Base-by-base conservation (phyloP, 2,113 vertebrate species). In the Heterotis niloticus region DNA sequence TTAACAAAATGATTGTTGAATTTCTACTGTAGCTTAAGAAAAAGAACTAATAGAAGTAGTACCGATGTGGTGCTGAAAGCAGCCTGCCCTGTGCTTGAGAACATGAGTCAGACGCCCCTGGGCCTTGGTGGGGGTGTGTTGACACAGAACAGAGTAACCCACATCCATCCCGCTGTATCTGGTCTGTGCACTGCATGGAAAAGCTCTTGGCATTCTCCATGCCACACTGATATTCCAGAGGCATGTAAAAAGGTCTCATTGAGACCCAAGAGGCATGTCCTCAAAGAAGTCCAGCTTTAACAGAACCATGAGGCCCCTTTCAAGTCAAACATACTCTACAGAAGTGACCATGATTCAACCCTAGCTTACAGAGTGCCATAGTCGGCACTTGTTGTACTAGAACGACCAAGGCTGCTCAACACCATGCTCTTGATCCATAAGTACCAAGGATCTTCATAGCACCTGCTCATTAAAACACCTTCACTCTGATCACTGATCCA, bases 71-170 rank as follows among this genome's bases (percentile, higher is more conserved):
- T 9, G 59, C 52, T 56, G 51, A 78, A 67, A 78, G 18, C 16
- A 60, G 77, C 66, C 29, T 70, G 59, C 34, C 66, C 56, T 59
- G 51, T 18, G 23, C 56, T 44, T 20, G 16, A 69, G 10, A 78
- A 70, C 67, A 26, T 44, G 54, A 78, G 24, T 60, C 77, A 78
- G 67, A 70, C 16, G 54, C 67, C 66, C 54, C 54, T 23, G 0
- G 66, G 77, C 67, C 10, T 23, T 70, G 77, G n/a, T 5, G 56
- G 54, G 66, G 77, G 77, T 1, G 64, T 60, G 52, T 4, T 62
- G 54, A 78, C 28, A 57, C 28, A 57, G 77, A 71, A 70, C 67
- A 71, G 44, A 62, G 26, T 56, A 69, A 71, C 77, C 77, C 67
- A 59, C 17, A 71, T 71, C 20, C 28, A 78, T 66, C 56, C 54